Evolutionary conservation across 2,797 vertebrate genomes (phyloP).

Genomic region (Pelodytes ibericus): DNA sequence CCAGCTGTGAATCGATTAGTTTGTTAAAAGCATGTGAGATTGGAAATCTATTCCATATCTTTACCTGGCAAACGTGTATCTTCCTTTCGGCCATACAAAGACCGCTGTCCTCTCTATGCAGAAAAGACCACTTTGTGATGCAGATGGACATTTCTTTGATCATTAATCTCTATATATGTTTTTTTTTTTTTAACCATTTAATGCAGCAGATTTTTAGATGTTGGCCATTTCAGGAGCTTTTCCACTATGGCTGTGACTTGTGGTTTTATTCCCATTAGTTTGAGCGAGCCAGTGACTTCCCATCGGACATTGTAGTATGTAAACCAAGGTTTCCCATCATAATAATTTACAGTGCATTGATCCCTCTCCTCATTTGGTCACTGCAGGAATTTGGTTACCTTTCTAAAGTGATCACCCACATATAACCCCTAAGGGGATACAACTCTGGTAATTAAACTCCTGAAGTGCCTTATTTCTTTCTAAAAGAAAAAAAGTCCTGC

Average conservation of each 20-base stretch:
- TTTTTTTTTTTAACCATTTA: constrained; percentile 23
- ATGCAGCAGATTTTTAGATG: constrained; percentile 44
- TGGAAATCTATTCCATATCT: constrained; percentile 61
- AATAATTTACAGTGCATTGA: not conserved
- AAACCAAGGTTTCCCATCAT: not conserved
- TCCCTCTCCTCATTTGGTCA: constrained; percentile 9
- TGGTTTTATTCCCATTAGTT: not conserved
- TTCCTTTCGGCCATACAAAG: constrained; percentile 18
- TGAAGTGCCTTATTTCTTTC: constrained; percentile 42
- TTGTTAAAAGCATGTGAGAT: constrained; percentile 73
- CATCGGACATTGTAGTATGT: not conserved
- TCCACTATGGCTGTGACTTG: not conserved
- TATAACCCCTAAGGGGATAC: constrained; percentile 51
- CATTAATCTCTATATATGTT: not conserved
- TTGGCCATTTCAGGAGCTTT: constrained; percentile 3
- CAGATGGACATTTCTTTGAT: constrained; percentile 8
- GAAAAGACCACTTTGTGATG: constrained; percentile 33
- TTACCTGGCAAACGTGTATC: constrained; percentile 7
- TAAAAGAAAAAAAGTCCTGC: not conserved
- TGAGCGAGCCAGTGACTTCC: constrained; percentile 1
- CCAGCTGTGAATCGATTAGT: constrained; percentile 70
- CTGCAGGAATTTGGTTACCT: constrained; percentile 52
- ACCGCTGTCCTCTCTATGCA: constrained; percentile 45
- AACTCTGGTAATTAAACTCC: constrained; percentile 50
- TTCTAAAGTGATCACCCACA: constrained; percentile 29